phyloP scores from a whole-genome alignment of 2,113 vertebrate genomes.

The Rafetus swinhoei region DNA sequence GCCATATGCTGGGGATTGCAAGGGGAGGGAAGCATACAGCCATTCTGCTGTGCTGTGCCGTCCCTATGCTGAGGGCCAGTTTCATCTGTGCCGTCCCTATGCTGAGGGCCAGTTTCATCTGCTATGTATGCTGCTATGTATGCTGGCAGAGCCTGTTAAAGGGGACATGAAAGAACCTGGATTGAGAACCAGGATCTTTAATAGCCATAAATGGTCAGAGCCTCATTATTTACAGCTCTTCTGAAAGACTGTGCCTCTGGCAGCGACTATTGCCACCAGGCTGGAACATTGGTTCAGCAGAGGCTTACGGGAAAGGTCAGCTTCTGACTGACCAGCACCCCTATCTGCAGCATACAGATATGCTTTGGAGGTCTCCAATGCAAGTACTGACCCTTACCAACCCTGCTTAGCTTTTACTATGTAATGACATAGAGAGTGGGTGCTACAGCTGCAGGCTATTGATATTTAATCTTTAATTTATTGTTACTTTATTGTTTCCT shows the following conservation, averaged over 20 bases:
- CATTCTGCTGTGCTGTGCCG: neutral
- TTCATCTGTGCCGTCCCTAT: neutral
- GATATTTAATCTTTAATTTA: slow-evolving; percentile 43
- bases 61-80: neutral
- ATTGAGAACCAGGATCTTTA: neutral
- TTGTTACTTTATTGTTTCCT: slow-evolving; percentile 44
- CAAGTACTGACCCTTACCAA: slow-evolving; percentile 17
- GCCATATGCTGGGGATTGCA: neutral
- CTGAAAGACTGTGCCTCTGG: neutral
- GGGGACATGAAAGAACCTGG: neutral
- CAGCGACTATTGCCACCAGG: neutral
- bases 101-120: neutral
- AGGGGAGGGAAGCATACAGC: neutral
- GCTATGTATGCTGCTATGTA: rapidly evolving
- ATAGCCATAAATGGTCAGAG: neutral
- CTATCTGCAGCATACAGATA: slow-evolving; percentile 9
- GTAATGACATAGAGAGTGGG: slow-evolving; percentile 2
- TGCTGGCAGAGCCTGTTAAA: neutral
- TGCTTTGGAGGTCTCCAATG: neutral
- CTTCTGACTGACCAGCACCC: neutral
- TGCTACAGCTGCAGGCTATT: slow-evolving; percentile 25
- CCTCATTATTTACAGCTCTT: neutral
- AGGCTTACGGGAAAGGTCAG: slow-evolving; percentile 4
- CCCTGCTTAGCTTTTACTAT: slow-evolving; percentile 30
- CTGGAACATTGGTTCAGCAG: neutral